Evolutionary conservation across 2,888 invertebrate species (phyloP).

Genomic region (Hedychridium roseum): DNA sequence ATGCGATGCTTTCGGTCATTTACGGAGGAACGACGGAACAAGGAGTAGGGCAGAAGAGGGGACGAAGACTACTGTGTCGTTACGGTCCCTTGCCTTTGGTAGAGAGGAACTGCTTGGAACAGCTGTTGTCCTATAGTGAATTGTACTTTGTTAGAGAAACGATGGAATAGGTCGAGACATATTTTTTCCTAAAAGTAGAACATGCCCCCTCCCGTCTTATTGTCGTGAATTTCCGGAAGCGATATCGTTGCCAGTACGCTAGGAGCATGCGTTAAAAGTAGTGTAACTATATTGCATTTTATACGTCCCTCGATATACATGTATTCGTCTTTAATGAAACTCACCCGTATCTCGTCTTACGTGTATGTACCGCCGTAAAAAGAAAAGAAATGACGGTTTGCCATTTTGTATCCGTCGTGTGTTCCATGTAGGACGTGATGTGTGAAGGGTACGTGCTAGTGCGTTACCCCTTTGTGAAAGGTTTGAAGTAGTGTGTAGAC

Average conservation of each 20-base stretch:
- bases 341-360: too few species aligned
- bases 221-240: slow-evolving; percentile 16
- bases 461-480: too few species aligned
- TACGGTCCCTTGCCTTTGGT: slow-evolving; percentile 34
- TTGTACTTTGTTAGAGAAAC: slow-evolving; percentile 37
- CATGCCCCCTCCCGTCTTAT: slow-evolving; percentile 14
- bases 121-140: slow-evolving; percentile 42
- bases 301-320: not conserved
- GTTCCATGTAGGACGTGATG: too few species aligned
- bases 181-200: slow-evolving; percentile 23
- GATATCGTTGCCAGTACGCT: slow-evolving; percentile 21
- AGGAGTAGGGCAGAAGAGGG: slow-evolving; percentile 7
- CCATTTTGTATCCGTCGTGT: too few species aligned
- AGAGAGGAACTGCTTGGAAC: slow-evolving; percentile 40
- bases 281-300: too few species aligned
- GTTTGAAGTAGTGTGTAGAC: too few species aligned
- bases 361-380: too few species aligned
- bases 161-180: slow-evolving; percentile 29
- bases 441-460: too few species aligned
- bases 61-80: slow-evolving; percentile 19
- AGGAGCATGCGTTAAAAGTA: slow-evolving; percentile 25
- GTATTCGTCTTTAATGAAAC: not conserved
- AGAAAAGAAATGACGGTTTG: too few species aligned
- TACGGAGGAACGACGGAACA: not conserved
- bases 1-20: too few species aligned